Evolutionary conservation across 2,797 vertebrate species (phyloP).

Genomic region (Falco concolor): DNA sequence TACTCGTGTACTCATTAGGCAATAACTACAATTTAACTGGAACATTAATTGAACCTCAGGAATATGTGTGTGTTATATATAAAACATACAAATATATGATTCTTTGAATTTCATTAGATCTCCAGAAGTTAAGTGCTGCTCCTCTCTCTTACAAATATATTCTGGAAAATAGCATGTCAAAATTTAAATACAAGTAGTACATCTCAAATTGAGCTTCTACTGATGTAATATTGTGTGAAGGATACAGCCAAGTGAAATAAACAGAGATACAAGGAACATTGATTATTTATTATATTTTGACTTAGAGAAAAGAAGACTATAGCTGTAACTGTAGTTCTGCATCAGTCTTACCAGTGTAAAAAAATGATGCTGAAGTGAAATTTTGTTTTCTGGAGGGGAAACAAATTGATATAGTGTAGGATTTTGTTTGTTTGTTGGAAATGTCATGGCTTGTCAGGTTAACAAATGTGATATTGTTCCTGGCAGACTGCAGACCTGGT

Average conservation of each 20-base stretch:
- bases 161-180: background rate
- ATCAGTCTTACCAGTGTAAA: background rate
- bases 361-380: background rate
- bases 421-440: slow-evolving; percentile 51
- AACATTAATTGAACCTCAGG: background rate
- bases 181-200: background rate
- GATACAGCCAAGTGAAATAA: background rate
- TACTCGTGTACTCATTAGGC: background rate
- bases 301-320: background rate
- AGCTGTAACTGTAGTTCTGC: background rate
- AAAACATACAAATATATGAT: background rate
- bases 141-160: background rate
- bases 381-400: slow-evolving; percentile 25
- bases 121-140: background rate
- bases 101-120: background rate
- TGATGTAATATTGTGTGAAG: background rate
- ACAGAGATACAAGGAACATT: background rate
- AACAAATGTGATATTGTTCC: slow-evolving; percentile 50
- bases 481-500: slow-evolving; percentile 5
- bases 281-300: background rate
- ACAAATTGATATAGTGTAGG: slow-evolving; percentile 3
- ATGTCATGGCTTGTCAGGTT: slow-evolving; percentile 35
- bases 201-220: background rate
- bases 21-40: background rate
- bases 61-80: background rate